Percentiles rank a stretch among this genome's conserved stretches.
Conservation (phyloP, 2,888 invertebrate genomes). For the Diaphora mendica region DNA sequence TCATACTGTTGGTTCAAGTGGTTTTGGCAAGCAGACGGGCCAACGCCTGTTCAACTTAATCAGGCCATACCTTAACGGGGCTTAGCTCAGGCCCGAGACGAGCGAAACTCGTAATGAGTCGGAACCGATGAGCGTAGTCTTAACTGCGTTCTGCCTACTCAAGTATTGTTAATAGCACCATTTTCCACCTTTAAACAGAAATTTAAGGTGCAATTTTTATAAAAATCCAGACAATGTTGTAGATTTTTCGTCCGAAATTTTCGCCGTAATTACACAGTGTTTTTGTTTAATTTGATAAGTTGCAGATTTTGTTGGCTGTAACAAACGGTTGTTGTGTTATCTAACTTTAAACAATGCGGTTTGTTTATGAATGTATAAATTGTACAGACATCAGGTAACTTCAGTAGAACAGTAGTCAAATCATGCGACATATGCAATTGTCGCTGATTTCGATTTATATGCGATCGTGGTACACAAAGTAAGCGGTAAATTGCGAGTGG, state of each 20-base stretch:
- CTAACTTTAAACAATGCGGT: slow-evolving; percentile 41
- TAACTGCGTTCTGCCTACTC: slow-evolving; percentile 70
- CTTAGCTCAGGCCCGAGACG: slow-evolving; percentile 63
- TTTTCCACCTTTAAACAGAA: slow-evolving; percentile 45
- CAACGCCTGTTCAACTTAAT: slow-evolving; percentile 77
- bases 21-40: slow-evolving; percentile 79
- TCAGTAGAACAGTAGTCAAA: slow-evolving; percentile 43
- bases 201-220: slow-evolving; percentile 34
- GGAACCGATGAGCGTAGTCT: slow-evolving; percentile 71
- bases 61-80: slow-evolving; percentile 76
- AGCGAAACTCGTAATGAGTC: slow-evolving; percentile 78
- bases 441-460: slow-evolving; percentile 51
- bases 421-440: slow-evolving; percentile 46
- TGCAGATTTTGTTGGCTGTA: slow-evolving; percentile 19
- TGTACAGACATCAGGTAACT: slow-evolving; percentile 37
- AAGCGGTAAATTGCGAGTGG: slow-evolving; percentile 58
- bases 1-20: slow-evolving; percentile 70
- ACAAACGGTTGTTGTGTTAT: slow-evolving; percentile 31
- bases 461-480: slow-evolving; percentile 53
- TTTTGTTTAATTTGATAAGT: slow-evolving; percentile 28
- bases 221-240: slow-evolving; percentile 30
- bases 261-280: slow-evolving; percentile 32
- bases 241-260: slow-evolving; percentile 30
- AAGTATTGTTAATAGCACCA: slow-evolving; percentile 64
- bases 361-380: slow-evolving; percentile 44